A percentile compares a stretch with the other conserved stretches of the same genome.
Conservation (phyloP, 2,888 invertebrate species). For the Pachymerium ferrugineum region DNA sequence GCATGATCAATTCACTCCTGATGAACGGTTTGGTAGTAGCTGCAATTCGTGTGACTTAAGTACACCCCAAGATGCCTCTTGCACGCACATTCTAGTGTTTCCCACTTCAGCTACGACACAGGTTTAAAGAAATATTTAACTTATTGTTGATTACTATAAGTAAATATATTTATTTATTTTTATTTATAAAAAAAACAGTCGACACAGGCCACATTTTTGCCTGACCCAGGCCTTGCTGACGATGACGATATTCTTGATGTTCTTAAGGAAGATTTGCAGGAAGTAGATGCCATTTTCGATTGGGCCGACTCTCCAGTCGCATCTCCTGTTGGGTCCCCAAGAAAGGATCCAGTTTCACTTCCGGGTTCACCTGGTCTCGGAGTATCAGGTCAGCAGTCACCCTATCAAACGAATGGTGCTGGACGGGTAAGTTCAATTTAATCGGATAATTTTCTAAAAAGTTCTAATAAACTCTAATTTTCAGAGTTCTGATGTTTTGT, state of each 20-base stretch:
- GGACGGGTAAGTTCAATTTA: slow-evolving; percentile 50
- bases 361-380: slow-evolving; percentile 54
- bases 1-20: slow-evolving; percentile 90
- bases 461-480: background rate
- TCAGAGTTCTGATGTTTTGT: slow-evolving; percentile 39
- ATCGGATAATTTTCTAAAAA: background rate
- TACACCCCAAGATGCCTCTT: slow-evolving; percentile 92
- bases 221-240: slow-evolving; percentile 47
- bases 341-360: slow-evolving; percentile 45
- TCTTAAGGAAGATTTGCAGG: slow-evolving; percentile 37
- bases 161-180: background rate
- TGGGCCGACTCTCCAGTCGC: slow-evolving; percentile 57
- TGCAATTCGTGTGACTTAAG: slow-evolving; percentile 78
- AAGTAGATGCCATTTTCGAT: slow-evolving; percentile 69
- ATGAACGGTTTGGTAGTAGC: slow-evolving; percentile 79
- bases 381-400: slow-evolving; percentile 52
- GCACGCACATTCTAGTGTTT: slow-evolving; percentile 97
- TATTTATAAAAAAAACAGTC: slow-evolving; percentile 50
- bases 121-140: slow-evolving; percentile 53
- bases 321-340: slow-evolving; percentile 54
- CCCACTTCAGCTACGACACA: slow-evolving; percentile 93
- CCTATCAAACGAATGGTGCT: slow-evolving; percentile 53
- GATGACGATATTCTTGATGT: slow-evolving; percentile 37
- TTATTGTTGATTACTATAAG: background rate
- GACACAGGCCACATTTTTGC: slow-evolving; percentile 61